Evolutionary conservation across 2,113 vertebrate genomes (phyloP).

Genomic region (Myrmecobius fasciatus): DNA sequence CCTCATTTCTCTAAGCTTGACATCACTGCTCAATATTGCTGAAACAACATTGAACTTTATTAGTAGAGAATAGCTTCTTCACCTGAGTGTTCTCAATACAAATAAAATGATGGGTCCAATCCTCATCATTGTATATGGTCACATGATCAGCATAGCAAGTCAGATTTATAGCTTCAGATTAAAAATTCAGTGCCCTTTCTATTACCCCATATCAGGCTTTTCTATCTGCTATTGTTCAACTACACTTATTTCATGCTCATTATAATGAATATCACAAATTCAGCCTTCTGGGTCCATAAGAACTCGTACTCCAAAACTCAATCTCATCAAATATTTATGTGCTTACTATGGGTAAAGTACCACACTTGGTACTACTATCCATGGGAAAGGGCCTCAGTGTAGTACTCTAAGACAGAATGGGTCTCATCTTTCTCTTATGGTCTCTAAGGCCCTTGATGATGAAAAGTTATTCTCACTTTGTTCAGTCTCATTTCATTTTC

Average conservation of each 20-base stretch:
- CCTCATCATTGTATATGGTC: not conserved
- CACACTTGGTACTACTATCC: not conserved
- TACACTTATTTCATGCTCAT: not conserved
- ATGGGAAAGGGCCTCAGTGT: not conserved
- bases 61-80: not conserved
- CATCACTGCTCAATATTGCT: not conserved
- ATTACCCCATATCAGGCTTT: not conserved
- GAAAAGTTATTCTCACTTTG: not conserved
- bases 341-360: not conserved
- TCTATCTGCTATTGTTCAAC: not conserved
- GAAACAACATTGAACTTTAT: not conserved
- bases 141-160: not conserved
- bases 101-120: not conserved
- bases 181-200: not conserved
- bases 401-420: not conserved
- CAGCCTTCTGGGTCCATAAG: not conserved
- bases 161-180: not conserved
- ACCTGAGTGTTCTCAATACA: not conserved
- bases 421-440: not conserved
- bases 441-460: not conserved
- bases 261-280: not conserved
- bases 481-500: not conserved
- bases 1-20: not conserved
- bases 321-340: not conserved
- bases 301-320: not conserved